A percentile compares a stretch with the other conserved stretches of the same genome.
These are phyloP conservation scores for Cheirogaleus medius DNA, from an alignment of 2,113 vertebrate genomes.

Conservation along the genomic window DNA sequence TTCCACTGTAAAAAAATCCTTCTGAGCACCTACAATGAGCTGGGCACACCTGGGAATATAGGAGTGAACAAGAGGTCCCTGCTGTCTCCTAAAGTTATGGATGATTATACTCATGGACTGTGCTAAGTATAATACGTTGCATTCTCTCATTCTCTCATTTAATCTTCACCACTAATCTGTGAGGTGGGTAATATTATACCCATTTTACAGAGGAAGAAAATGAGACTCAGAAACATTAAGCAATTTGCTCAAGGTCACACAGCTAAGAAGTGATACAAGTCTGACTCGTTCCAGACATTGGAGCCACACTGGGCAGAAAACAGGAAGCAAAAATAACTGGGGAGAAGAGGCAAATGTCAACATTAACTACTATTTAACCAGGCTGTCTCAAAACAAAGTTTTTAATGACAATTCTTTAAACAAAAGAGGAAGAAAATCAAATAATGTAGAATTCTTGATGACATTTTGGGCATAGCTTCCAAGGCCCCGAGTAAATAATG, in stretches of 20 bases:
- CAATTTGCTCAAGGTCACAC: not conserved
- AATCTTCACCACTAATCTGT: not conserved
- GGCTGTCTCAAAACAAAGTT: not conserved
- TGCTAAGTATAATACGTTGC: not conserved
- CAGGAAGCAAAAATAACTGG: not conserved
- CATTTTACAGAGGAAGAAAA: not conserved
- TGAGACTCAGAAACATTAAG: not conserved
- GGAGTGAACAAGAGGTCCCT: not conserved
- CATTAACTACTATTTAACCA: not conserved
- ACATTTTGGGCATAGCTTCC: not conserved
- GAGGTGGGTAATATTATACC: not conserved
- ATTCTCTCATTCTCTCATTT: not conserved
- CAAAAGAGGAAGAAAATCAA: conserved; percentile 51
- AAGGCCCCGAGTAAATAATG: conserved; percentile 33
- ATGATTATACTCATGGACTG: not conserved
- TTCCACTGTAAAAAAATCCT: not conserved
- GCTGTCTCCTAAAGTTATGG: not conserved
- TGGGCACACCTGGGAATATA: not conserved
- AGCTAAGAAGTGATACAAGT: not conserved
- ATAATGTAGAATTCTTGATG: conserved; percentile 34
- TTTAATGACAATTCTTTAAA: conserved; percentile 1
- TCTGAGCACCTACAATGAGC: not conserved
- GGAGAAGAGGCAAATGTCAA: not conserved
- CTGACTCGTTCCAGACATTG: not conserved
- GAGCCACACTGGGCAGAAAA: not conserved